phyloP scores from a whole-genome alignment of 2,797 vertebrate genomes.

The Melanotaenia trifasciata region DNA sequence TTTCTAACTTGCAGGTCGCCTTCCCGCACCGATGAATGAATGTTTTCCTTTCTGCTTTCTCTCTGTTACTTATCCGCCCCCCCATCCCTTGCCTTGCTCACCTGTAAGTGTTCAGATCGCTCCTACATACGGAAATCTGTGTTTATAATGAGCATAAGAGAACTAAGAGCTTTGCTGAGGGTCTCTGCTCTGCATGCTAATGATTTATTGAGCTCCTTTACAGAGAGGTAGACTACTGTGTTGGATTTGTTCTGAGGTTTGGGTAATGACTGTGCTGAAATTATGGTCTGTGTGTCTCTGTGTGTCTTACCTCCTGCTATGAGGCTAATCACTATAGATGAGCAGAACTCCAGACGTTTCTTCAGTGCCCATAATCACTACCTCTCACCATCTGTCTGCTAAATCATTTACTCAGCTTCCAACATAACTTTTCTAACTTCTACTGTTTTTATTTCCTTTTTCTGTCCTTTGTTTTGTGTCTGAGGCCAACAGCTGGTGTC shows the following conservation, averaged over 20 bases:
- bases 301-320: constrained; percentile 55
- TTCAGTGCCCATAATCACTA: constrained; percentile 59
- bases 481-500: constrained; percentile 35
- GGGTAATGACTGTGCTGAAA: constrained; percentile 35
- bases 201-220: constrained; percentile 37
- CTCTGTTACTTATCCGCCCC: background rate
- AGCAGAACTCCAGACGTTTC: constrained; percentile 51
- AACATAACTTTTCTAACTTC: constrained; percentile 40
- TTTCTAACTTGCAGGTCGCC: background rate
- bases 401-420: constrained; percentile 49
- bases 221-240: constrained; percentile 10
- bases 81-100: constrained; percentile 13
- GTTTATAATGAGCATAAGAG: constrained; percentile 26
- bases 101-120: constrained; percentile 30
- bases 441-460: constrained; percentile 28
- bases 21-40: background rate
- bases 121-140: constrained; percentile 11
- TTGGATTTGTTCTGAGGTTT: constrained; percentile 16
- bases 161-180: constrained; percentile 36
- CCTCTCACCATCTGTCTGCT: constrained; percentile 62
- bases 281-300: constrained; percentile 27
- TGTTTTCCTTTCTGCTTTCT: constrained; percentile 6
- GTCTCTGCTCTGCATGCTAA: constrained; percentile 28
- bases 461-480: constrained; percentile 1
- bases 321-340: constrained; percentile 62